Evolutionary conservation across 2,888 invertebrate genomes (phyloP).

Genomic region (Nipponacmea schrenckii): DNA sequence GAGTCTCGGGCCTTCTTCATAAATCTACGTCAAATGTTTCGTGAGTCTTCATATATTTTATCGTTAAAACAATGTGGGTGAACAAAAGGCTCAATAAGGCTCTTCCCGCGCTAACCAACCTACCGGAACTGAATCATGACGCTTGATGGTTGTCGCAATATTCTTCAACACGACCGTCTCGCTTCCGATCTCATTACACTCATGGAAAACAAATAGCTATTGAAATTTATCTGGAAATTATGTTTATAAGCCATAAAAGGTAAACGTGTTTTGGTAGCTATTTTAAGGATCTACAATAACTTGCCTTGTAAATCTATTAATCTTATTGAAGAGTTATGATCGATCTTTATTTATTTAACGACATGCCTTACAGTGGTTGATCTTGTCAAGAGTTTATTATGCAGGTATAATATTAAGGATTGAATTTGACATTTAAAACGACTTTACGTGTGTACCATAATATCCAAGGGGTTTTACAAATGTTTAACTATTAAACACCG

Average conservation of each 20-base stretch:
- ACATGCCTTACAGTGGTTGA: too few relatives aligned
- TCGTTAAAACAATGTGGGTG: background rate
- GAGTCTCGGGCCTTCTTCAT: background rate
- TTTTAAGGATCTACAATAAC: too few relatives aligned
- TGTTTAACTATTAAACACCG: too few relatives aligned
- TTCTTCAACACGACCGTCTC: background rate
- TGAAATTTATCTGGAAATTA: background rate
- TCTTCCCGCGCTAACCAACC: constrained; percentile 3
- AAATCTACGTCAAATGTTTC: constrained; percentile 5
- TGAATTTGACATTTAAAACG: too few relatives aligned
- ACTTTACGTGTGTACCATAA: too few relatives aligned
- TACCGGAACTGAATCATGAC: background rate
- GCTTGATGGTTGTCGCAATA: background rate
- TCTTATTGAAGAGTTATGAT: too few relatives aligned
- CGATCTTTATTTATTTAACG: too few relatives aligned
- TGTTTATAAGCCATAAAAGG: background rate
- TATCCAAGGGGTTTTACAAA: too few relatives aligned
- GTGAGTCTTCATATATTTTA: background rate
- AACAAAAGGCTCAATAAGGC: background rate
- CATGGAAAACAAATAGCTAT: background rate
- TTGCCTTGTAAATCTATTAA: too few relatives aligned
- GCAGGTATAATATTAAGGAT: too few relatives aligned
- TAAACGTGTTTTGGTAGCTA: too few relatives aligned
- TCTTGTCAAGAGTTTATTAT: too few relatives aligned
- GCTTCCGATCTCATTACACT: constrained; percentile 3